These are phyloP conservation scores for Anastatus disparis DNA, from an alignment of 1,140 invertebrate species.

Conservation along the genomic window DNA sequence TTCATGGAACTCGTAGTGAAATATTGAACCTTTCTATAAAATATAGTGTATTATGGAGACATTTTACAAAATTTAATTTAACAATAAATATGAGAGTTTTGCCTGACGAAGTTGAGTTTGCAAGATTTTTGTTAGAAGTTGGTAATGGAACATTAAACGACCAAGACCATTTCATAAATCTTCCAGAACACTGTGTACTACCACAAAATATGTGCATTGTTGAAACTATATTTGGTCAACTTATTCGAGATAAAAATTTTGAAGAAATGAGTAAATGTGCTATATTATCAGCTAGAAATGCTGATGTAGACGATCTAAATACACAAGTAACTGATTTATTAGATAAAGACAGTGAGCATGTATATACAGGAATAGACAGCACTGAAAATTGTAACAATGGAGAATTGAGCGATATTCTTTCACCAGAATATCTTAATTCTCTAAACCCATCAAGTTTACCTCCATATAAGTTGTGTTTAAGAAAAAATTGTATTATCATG, in stretches of 20 bases:
- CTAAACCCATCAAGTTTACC: constrained; percentile 35
- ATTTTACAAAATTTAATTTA: constrained; percentile 34
- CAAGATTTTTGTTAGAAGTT: constrained; percentile 30
- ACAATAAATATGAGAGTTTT: constrained; percentile 21
- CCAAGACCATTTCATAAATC: constrained; percentile 23
- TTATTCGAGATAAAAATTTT: neutral
- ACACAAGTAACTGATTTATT: constrained; percentile 16
- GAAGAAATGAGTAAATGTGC: neutral
- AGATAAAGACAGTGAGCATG: neutral
- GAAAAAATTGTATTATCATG: constrained; percentile 40
- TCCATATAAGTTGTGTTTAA: constrained; percentile 39
- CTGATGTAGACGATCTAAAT: constrained; percentile 34
- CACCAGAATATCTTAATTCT: constrained; percentile 37
- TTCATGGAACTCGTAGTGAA: constrained; percentile 40
- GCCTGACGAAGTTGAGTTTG: constrained; percentile 13
- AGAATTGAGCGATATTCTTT: constrained; percentile 23
- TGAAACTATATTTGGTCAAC: neutral
- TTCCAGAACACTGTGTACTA: constrained; percentile 13
- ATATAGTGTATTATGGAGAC: too few species aligned
- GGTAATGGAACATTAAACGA: constrained; percentile 37
- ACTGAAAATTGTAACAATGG: constrained; percentile 35
- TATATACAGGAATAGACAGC: constrained; percentile 38
- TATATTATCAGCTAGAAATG: constrained; percentile 33
- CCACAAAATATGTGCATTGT: neutral
- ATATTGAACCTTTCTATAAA: constrained; percentile 39